Evolutionary conservation across 1,140 invertebrate genomes (phyloP).

Genomic region (Belonocnema kinseyi): DNA sequence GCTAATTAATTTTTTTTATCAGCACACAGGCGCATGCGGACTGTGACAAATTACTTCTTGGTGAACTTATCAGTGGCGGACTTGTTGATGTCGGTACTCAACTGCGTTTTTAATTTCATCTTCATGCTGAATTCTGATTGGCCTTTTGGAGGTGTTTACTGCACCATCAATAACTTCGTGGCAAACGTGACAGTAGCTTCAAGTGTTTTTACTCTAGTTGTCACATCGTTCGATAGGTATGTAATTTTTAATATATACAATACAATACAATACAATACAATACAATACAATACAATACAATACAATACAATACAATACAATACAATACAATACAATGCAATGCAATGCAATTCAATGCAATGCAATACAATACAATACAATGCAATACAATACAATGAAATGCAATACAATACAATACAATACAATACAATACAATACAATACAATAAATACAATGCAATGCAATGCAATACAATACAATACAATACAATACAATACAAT

Average conservation of each 20-base stretch:
- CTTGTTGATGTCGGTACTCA: conserved; percentile 91
- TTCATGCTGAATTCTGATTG: conserved; percentile 94
- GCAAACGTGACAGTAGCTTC: conserved; percentile 92
- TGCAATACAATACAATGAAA: too few relatives aligned
- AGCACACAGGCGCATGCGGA: conserved; percentile 92
- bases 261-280: too few relatives aligned
- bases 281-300: too few relatives aligned
- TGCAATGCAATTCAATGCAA: too few relatives aligned
- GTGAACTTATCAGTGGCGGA: conserved; percentile 95
- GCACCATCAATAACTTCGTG: conserved; percentile 95
- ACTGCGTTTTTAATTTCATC: conserved; percentile 94
- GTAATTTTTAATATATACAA: conserved; percentile 47
- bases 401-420: too few relatives aligned
- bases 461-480: too few relatives aligned
- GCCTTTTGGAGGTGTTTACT: conserved; percentile 94
- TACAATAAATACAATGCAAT: too few relatives aligned
- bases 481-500: too few relatives aligned
- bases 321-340: too few relatives aligned
- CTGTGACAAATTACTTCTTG: conserved; percentile 96
- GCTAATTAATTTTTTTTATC: neutral
- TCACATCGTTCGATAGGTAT: conserved; percentile 96
- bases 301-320: too few relatives aligned
- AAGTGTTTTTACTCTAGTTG: conserved; percentile 95
- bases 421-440: too few relatives aligned
- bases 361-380: too few relatives aligned